Base-by-base conservation (phyloP, 1,140 invertebrate species). In the Dinoponera quadriceps region DNA sequence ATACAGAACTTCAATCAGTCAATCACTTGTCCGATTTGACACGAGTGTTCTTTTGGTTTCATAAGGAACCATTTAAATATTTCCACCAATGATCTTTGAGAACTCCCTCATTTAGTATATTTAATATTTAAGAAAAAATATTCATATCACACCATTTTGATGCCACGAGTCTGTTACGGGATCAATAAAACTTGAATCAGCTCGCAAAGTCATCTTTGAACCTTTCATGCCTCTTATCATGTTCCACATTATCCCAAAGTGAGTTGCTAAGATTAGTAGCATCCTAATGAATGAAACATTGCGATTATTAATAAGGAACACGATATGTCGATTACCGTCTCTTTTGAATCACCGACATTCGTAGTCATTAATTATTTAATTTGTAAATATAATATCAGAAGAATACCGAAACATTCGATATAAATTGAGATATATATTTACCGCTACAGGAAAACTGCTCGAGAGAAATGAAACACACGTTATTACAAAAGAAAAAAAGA, bases 401-500 rank as follows among this genome's bases (percentile, higher is more conserved):
- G 38, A 13, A 75, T 20, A 48, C 25, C 27, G 14, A 75, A 63
- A 75, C 38, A 63, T 62, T 75, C 9, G 18, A 9, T 49, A 29
- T 27, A 62, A 16, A 20, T 60, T n/a, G 48, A 44, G 25, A 5
- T n/a, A 18, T 73, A 3, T 60, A 48, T 60, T 62, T 44, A 11
- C 7, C 38, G 14, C 16, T 62, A 11, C 20, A 59, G 22, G 9
- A 14, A 18, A 16, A 29, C n/a, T 48, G 44, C 54, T 22, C 54
- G 20, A n/a, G n/a, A 11, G 27, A 57, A 82, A 74, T 82, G 13
- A 74, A 74, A 57, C 14, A 48, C 49, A 77, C 3, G 3, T 78
- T 78, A 80, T 80, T 80, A 38, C 25, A 25, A 80, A 77, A 77
- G 57, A 48, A 25, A 77, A 77, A 87, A 68, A 78, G 77, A 77